Conservation (phyloP, 2,113 vertebrate genomes). For the Pipa parva region DNA sequence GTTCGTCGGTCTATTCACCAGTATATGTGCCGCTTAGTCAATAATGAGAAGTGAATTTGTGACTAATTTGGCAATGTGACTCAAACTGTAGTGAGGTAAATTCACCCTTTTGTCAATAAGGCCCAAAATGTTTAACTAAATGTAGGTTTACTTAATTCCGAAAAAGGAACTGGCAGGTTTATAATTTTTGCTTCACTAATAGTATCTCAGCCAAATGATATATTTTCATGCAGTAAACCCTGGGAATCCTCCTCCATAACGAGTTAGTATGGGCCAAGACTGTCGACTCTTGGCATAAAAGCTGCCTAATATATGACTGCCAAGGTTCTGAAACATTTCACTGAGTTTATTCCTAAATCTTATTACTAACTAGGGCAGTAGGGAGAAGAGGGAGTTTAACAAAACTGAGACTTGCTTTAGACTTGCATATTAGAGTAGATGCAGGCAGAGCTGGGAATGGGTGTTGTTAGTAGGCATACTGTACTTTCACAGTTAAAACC, state of each 20-base stretch:
- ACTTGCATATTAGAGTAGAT: not conserved
- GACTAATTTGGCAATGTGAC: no score
- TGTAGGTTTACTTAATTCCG: no score
- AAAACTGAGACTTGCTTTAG: not conserved
- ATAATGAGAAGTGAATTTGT: no score
- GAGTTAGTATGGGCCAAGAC: constrained; percentile 14
- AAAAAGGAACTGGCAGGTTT: no score
- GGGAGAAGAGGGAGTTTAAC: not conserved
- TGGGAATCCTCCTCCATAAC: constrained; percentile 11
- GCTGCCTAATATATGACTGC: constrained; percentile 6
- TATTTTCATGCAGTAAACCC: constrained; percentile 13
- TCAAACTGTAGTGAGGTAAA: no score
- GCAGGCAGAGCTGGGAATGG: not conserved
- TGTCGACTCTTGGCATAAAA: constrained; percentile 6
- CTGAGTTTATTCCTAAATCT: constrained; percentile 1
- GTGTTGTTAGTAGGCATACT: no score
- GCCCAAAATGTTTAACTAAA: no score
- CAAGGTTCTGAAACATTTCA: constrained; percentile 2
- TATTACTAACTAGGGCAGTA: not conserved
- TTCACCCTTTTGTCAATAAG: no score
- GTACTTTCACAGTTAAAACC: no score
- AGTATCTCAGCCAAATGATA: constrained; percentile 21
- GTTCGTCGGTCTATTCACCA: no score
- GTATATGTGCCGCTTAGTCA: no score
- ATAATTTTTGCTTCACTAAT: not conserved